Evolutionary conservation across 2,888 invertebrate genomes (phyloP).

Genomic region (Sycophila texana): DNA sequence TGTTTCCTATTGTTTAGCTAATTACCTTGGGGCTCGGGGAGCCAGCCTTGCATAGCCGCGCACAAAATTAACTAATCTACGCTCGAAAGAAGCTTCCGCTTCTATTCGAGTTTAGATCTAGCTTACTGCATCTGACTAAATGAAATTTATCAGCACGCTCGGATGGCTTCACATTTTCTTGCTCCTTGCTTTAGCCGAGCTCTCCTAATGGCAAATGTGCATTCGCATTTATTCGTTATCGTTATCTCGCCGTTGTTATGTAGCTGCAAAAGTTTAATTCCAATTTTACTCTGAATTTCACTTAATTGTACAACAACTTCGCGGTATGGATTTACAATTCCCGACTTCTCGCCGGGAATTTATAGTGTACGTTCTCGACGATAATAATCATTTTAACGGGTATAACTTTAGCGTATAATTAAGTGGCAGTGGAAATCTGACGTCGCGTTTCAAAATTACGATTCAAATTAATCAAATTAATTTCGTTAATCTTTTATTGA

Average conservation of each 20-base stretch:
- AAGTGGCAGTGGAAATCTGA: neutral
- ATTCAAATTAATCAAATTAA: neutral
- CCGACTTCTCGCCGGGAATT: neutral
- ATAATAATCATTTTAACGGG: neutral
- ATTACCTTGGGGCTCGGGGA: conserved; percentile 71
- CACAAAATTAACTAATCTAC: conserved; percentile 72
- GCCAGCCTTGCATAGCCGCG: conserved; percentile 57
- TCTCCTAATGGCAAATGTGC: neutral
- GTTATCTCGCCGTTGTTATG: conserved; percentile 22
- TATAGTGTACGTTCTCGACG: neutral
- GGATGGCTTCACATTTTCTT: conserved; percentile 2
- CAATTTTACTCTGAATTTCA: conserved; percentile 9
- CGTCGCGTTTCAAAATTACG: neutral
- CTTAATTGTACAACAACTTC: neutral
- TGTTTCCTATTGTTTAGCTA: conserved; percentile 72
- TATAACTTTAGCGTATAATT: neutral
- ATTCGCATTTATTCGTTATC: neutral
- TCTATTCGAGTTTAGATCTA: neutral
- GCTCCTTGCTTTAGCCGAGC: conserved; percentile 7
- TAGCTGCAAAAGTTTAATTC: neutral
- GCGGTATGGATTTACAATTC: too few species aligned
- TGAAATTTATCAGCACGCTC: conserved; percentile 62
- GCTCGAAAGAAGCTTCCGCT: conserved; percentile 66
- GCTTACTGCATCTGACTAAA: conserved; percentile 54
- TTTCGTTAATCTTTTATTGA: too few species aligned